Evolutionary conservation across 2,797 vertebrate species (phyloP), one percentile per base, ranked within the genome.

Genomic region (Halcyon chelicuti): DNA sequence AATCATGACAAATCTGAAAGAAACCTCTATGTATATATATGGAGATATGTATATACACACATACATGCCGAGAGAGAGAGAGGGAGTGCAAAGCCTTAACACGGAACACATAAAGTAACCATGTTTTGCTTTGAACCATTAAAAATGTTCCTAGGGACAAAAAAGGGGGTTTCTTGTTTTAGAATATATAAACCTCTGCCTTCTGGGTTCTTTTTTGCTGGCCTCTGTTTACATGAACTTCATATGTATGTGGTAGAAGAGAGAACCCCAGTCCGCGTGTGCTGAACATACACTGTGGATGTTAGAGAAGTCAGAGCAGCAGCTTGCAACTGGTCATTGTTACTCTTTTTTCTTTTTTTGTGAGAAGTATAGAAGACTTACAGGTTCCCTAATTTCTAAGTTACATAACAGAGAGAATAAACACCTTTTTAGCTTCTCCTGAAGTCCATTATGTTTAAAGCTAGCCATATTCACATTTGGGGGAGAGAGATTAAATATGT

Each of bases 1-100:
- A 96, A 96, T 97, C 87, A 94, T 79, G 94, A 87, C 79, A 93
- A 88, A 65, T 84, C 71, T 61, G 62, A 71, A 94, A 87, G 39
- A 85, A 93, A 88, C 31, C 15, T 62, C 18, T 14, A 13, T n/a
- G 12, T 22, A 14, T 5, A 46, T 1, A 47, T 66, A 22, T 44
- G 33, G 57, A n/a, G 9, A 37, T 10, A 22, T 12, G 11, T 23
- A 21, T 4, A 42, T 1, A 52, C 7, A 66, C 22, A 49, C 29
- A 46, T 31, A 35, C 21, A 46, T 10, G 31, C 20, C 37, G 66
- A 54, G 7, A 65, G 60, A 82, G 22, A 47, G 28, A 82, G 22
- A 47, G 29, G 75, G 70, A 87, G 14, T 87, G 83, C 42, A 72
- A 37, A 2, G 7, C 66, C 72, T 80, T 66, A 73, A 58, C 61